Base-by-base conservation (phyloP, 2,888 invertebrate species). In the Ennomos quercinarius region DNA sequence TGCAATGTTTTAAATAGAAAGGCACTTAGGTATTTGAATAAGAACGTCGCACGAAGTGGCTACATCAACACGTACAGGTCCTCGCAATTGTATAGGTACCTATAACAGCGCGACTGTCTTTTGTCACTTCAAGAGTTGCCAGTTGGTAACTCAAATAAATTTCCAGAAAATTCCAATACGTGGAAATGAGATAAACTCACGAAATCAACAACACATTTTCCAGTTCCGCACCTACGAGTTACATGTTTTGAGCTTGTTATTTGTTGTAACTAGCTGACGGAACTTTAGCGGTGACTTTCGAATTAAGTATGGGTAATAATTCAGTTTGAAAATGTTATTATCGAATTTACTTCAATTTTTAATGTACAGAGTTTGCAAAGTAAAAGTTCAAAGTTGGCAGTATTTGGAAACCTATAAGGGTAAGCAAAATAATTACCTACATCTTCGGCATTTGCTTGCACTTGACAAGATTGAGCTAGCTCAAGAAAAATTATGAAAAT, bases 171-270 rank as follows among this genome's bases (percentile, higher is more conserved):
- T 35, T 45, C 12, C 40, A 6, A 45, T 45, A 39, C 45, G 12
- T 34, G 1, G 13, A 9, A 10, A 10, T 9, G 13, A 9, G 37
- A 55, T 35, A 41, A 35, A 41, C 10, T 50, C 40, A 27, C 41
- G 42, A 57, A 47, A 53, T 44, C 44, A 39, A 48, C 43, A 48
- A 48, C 39, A 53, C 42, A 47, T 58, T 58, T 48, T 44, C 38
- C 8, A 44, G 43, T 48, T 40, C 46, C 37, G 42, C 13, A 47
- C 11, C 10, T 8, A 35, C 42, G 27, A 35, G 42, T 52, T 35
- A 58, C 40, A 48, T 56, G 52, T 63, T 52, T 58, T 58, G 56
- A 63, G 55, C 55, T 53, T 36, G 52, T 58, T 62, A 55, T 56
- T 57, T 50, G 39, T 55, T 17, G 48, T 49, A 52, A 63, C 55